These are phyloP conservation scores for Aethina tumida DNA, from an alignment of 1,140 invertebrate genomes.

Conservation along the genomic window DNA sequence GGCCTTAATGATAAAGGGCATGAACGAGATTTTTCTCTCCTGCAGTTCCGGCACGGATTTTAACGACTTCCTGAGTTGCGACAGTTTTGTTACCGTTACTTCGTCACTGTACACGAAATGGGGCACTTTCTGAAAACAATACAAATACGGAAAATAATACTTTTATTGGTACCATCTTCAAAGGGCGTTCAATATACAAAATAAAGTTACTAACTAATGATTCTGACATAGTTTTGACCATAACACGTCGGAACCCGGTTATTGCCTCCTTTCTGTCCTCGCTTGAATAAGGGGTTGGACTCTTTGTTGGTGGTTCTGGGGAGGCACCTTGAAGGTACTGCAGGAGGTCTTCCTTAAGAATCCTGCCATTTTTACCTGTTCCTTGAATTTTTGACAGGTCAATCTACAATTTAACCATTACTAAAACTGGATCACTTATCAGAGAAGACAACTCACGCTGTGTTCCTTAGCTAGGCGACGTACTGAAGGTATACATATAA, in stretches of 20 bases:
- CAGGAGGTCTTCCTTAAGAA: slow-evolving; percentile 94
- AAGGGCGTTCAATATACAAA: slow-evolving; percentile 11
- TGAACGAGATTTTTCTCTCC: slow-evolving; percentile 76
- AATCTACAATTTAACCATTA: slow-evolving; percentile 42
- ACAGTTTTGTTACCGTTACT: slow-evolving; percentile 72
- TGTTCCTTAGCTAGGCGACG: slow-evolving; percentile 85
- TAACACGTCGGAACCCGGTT: slow-evolving; percentile 80
- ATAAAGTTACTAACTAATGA: slow-evolving; percentile 53
- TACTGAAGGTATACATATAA: slow-evolving; percentile 88
- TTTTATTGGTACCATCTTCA: slow-evolving; percentile 7
- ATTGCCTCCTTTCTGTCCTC: slow-evolving; percentile 41
- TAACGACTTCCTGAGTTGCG: slow-evolving; percentile 56
- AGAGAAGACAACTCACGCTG: slow-evolving; percentile 57
- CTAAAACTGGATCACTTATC: slow-evolving; percentile 2
- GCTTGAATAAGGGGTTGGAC: slow-evolving; percentile 7
- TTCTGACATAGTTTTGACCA: slow-evolving; percentile 94
- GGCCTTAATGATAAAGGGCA: slow-evolving; percentile 98
- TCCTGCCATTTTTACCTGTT: slow-evolving; percentile 82
- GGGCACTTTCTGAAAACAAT: slow-evolving; percentile 64
- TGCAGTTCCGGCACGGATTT: slow-evolving; percentile 53
- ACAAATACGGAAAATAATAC: too few relatives aligned
- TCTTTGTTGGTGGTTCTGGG: slow-evolving; percentile 8
- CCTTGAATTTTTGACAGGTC: slow-evolving; percentile 65
- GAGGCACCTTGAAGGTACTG: slow-evolving; percentile 48
- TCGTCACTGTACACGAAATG: slow-evolving; percentile 83